phyloP scores from a whole-genome alignment of 2,113 vertebrate genomes.

The Asarcornis scutulata region DNA sequence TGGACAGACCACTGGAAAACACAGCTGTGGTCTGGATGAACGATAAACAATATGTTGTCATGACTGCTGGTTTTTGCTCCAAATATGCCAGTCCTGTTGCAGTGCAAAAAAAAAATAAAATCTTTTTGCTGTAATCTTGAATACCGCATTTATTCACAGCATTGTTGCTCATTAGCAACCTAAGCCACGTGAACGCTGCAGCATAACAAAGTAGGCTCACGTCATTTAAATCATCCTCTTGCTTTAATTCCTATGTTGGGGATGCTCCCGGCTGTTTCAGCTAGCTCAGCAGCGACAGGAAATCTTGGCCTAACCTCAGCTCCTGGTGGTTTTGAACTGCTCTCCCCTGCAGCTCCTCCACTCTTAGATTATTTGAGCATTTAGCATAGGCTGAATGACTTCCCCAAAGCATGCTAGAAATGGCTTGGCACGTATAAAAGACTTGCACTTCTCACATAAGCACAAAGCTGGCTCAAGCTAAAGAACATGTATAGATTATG shows the following conservation, averaged over 20 bases:
- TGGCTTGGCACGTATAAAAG: neutral
- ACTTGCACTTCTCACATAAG: neutral
- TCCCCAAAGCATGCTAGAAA: neutral
- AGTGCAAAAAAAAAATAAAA: neutral
- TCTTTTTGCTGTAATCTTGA: neutral
- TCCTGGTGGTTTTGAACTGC: neutral
- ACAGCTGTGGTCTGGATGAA: constrained; percentile 11
- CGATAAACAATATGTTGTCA: neutral
- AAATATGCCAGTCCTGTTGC: constrained; percentile 5
- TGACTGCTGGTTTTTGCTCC: constrained; percentile 48
- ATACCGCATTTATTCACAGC: neutral
- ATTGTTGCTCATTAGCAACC: neutral
- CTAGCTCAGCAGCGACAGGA: constrained; percentile 6
- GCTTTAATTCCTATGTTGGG: neutral
- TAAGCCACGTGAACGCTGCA: accelerated
- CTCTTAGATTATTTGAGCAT: neutral
- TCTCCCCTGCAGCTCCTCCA: neutral
- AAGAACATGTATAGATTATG: neutral
- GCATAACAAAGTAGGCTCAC: neutral
- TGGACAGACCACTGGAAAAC: constrained; percentile 32
- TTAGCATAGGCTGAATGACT: neutral
- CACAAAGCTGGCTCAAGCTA: neutral
- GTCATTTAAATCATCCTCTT: neutral
- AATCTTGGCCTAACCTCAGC: constrained; percentile 2
- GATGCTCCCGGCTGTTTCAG: neutral